Conservation (phyloP, 2,113 vertebrate genomes). For the Thomomys bottae region DNA sequence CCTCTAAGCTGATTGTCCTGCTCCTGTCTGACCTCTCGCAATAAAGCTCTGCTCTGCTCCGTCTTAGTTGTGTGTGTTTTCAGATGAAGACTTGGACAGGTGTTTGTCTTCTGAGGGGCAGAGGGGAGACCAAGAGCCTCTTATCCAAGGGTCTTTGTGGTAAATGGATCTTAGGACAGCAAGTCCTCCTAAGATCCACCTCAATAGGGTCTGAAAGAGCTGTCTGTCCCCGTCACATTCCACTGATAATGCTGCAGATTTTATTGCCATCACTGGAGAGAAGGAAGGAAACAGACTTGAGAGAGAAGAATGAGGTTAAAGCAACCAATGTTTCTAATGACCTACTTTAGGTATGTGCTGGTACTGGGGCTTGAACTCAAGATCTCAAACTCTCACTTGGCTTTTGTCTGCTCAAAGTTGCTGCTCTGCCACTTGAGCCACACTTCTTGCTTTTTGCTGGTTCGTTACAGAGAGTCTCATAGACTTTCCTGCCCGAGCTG, state of each 20-base stretch:
- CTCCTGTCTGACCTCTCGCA: conserved; percentile 79
- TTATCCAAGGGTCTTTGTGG: neutral
- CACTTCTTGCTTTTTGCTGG: too few species aligned
- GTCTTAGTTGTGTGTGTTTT: conserved; percentile 67
- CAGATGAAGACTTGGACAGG: conserved; percentile 80
- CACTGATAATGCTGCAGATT: neutral
- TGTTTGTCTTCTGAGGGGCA: conserved; percentile 72
- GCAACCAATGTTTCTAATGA: neutral
- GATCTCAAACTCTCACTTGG: too few species aligned
- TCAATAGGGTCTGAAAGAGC: neutral
- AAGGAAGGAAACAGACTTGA: too few species aligned
- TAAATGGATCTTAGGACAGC: neutral
- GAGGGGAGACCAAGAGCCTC: conserved; percentile 53
- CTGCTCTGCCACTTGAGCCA: too few species aligned
- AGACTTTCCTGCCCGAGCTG: too few species aligned
- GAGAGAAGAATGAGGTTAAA: neutral
- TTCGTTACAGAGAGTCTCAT: too few species aligned
- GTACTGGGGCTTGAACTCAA: too few species aligned
- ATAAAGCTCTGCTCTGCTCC: conserved; percentile 81
- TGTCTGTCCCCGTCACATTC: neutral
- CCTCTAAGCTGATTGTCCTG: conserved; percentile 83
- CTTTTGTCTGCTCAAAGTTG: too few species aligned
- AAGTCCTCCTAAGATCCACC: neutral
- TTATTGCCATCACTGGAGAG: too few species aligned
- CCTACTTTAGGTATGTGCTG: too few species aligned